Conservation (phyloP, 2,797 vertebrate genomes). For the Gorsachius magnificus region DNA sequence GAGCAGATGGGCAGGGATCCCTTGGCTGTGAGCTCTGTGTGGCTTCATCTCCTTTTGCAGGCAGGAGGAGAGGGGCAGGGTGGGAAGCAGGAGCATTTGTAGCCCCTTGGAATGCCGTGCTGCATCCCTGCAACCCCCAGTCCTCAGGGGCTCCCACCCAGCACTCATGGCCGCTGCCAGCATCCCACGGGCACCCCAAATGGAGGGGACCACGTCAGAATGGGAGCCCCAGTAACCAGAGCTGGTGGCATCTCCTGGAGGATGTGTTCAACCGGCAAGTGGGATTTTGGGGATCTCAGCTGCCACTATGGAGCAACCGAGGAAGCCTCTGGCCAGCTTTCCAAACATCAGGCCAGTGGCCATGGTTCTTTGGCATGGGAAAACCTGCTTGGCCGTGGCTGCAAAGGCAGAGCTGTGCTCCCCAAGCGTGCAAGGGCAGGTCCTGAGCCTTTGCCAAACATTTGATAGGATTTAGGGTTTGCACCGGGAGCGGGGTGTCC, state of each 20-base stretch:
- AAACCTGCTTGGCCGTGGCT: neutral
- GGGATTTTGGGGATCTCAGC: neutral
- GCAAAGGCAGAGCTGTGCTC: neutral
- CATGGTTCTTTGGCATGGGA: neutral
- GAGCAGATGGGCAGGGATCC: neutral
- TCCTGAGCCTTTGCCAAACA: neutral
- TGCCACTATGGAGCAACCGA: neutral
- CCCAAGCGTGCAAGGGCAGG: neutral
- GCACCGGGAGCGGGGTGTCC: accelerated
- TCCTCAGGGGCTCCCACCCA: neutral
- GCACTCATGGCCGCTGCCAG: neutral
- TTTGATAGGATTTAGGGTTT: neutral
- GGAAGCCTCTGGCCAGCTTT: neutral
- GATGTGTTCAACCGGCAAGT: accelerated
- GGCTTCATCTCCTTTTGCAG: neutral
- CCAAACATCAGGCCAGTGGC: neutral
- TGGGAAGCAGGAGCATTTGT: neutral
- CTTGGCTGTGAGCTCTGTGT: neutral
- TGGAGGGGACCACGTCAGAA: neutral
- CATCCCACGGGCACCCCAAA: neutral
- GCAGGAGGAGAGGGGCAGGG: neutral
- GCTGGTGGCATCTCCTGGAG: no score
- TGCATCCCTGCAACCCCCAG: neutral
- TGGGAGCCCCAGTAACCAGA: neutral
- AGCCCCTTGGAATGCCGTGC: neutral